Percentiles rank a stretch among this genome's conserved stretches.
Evolutionary conservation across 1,140 invertebrate species (phyloP).

Genomic region (Macrotrachela quadricornifera): DNA sequence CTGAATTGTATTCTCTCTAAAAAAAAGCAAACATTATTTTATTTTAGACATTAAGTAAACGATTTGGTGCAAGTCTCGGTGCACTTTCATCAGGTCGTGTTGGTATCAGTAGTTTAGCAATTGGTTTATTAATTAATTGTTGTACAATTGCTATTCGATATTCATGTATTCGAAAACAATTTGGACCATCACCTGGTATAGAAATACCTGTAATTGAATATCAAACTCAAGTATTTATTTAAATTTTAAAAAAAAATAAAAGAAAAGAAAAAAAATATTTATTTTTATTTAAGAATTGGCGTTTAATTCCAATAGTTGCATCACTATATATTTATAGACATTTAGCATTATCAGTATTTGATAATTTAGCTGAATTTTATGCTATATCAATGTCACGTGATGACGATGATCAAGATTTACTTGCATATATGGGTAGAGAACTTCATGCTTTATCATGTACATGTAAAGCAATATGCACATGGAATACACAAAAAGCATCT

Average conservation of each 20-base stretch:
- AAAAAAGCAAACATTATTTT: no score
- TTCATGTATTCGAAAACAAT: slow-evolving; percentile 66
- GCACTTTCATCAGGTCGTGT: slow-evolving; percentile 61
- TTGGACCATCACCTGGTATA: slow-evolving; percentile 43
- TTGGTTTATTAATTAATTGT: slow-evolving; percentile 34
- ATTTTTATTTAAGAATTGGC: slow-evolving; percentile 48
- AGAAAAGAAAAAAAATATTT: slow-evolving; percentile 1
- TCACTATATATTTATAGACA: slow-evolving; percentile 51
- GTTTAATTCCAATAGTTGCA: slow-evolving; percentile 68
- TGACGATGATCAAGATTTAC: slow-evolving; percentile 25
- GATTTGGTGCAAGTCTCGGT: slow-evolving; percentile 39
- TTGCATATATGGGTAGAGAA: slow-evolving; percentile 49
- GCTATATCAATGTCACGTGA: slow-evolving; percentile 31
- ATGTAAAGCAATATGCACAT: slow-evolving; percentile 61
- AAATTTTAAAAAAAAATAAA: not conserved
- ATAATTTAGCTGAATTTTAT: slow-evolving; percentile 35
- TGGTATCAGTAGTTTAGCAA: slow-evolving; percentile 43
- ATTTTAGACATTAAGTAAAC: slow-evolving; percentile 22
- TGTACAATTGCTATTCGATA: slow-evolving; percentile 62
- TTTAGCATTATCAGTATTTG: slow-evolving; percentile 41
- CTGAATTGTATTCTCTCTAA: no score
- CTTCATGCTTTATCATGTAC: slow-evolving; percentile 72
- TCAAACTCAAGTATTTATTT: slow-evolving; percentile 5
- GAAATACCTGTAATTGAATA: slow-evolving; percentile 4
- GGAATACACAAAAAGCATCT: slow-evolving; percentile 57